Conservation (phyloP, 2,888 invertebrate genomes). For the Athripsodes cinereus region DNA sequence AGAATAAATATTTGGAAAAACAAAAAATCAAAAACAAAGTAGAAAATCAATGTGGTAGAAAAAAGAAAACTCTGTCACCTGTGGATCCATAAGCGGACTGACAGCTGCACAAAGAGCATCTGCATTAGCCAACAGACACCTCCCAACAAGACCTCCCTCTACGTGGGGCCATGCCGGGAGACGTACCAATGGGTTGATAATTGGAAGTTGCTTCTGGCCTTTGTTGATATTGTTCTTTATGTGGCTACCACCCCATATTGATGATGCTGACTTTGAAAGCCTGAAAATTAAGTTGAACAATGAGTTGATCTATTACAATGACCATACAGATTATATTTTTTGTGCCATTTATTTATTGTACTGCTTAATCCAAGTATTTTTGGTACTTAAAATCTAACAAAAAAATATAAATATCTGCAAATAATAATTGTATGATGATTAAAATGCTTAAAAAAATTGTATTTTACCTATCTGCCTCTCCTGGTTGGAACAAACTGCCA, state of each 20-base stretch:
- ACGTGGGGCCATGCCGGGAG: slow-evolving; percentile 85
- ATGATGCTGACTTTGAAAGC: slow-evolving; percentile 48
- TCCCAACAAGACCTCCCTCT: slow-evolving; percentile 83
- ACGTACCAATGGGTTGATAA: slow-evolving; percentile 83
- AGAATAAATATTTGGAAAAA: neutral
- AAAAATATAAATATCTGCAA: too few relatives aligned
- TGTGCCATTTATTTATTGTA: too few relatives aligned
- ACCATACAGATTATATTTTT: too few relatives aligned
- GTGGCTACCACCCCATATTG: slow-evolving; percentile 45
- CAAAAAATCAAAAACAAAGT: too few relatives aligned
- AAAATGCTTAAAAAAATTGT: neutral
- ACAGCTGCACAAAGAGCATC: slow-evolving; percentile 95
- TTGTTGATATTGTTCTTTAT: slow-evolving; percentile 46
- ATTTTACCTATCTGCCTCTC: slow-evolving; percentile 55
- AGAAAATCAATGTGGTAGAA: too few relatives aligned
- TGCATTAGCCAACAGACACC: slow-evolving; percentile 91
- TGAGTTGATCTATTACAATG: too few relatives aligned
- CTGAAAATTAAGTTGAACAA: too few relatives aligned
- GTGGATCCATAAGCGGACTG: slow-evolving; percentile 91
- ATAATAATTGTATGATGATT: neutral
- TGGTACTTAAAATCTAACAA: too few relatives aligned
- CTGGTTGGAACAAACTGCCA: slow-evolving; percentile 78
- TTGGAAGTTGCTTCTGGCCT: slow-evolving; percentile 68
- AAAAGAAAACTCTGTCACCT: slow-evolving; percentile 61
- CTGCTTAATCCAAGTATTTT: too few relatives aligned